phyloP scores from a whole-genome alignment of 2,113 vertebrate species.

The Varanus komodoensis region DNA sequence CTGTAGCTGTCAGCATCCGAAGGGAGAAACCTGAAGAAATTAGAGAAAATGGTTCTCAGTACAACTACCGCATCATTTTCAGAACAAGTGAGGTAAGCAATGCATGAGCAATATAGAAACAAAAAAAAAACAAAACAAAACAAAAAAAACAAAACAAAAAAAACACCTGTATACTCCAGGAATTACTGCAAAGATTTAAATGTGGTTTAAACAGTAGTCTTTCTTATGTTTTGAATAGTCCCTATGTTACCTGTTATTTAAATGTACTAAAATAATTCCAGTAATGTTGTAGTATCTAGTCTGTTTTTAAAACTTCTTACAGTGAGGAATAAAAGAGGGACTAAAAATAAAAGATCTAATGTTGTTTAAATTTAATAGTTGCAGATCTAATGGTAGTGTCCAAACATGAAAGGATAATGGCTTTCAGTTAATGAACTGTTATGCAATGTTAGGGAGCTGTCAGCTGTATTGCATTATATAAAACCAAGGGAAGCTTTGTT shows the following conservation, averaged over 20 bases:
- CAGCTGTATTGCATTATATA: neutral
- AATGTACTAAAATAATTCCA: neutral
- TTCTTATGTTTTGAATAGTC: neutral
- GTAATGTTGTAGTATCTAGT: neutral
- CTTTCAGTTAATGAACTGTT: neutral
- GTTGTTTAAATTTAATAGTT: neutral
- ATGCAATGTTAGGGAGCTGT: neutral
- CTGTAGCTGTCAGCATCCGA: constrained; percentile 93
- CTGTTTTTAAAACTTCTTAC: no score
- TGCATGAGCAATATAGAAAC: neutral
- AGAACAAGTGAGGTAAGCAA: constrained; percentile 93
- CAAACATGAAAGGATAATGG: neutral
- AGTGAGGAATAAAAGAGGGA: no score
- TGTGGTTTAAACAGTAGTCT: neutral
- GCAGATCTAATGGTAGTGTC: neutral
- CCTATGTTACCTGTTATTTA: neutral
- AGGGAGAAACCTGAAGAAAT: constrained; percentile 94
- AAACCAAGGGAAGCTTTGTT: neutral
- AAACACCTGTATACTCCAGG: neutral
- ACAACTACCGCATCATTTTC: constrained; percentile 95
- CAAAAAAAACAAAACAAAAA: neutral
- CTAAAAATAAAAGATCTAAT: neutral
- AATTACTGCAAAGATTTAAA: neutral
- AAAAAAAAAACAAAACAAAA: neutral
- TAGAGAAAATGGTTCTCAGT: constrained; percentile 92